These are phyloP conservation scores for Crocuta crocuta DNA, from an alignment of 2,113 vertebrate species.

Conservation along the genomic window DNA sequence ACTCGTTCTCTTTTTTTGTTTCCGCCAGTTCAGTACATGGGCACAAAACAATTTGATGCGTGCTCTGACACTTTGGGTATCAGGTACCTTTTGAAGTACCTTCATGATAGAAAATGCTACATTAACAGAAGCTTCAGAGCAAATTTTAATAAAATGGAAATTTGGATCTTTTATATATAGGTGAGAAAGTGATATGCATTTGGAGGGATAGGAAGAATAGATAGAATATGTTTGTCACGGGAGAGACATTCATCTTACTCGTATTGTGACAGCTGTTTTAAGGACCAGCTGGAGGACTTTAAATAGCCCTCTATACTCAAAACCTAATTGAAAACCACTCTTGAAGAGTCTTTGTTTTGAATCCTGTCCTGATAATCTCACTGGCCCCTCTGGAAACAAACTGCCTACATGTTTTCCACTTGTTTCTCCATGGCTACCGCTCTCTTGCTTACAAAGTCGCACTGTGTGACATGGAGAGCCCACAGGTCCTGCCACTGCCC, in stretches of 20 bases:
- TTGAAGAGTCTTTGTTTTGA: neutral
- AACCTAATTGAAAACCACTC: neutral
- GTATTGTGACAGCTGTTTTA: neutral
- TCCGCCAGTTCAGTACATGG: neutral
- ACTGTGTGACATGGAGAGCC: neutral
- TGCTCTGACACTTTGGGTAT: neutral
- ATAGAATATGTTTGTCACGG: neutral
- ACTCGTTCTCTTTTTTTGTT: neutral
- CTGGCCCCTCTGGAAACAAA: neutral
- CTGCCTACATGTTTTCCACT: neutral
- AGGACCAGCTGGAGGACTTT: neutral
- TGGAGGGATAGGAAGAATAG: neutral
- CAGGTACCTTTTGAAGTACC: neutral
- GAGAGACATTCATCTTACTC: neutral
- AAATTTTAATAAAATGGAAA: constrained; percentile 34
- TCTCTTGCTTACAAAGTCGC: neutral
- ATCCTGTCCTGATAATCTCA: neutral
- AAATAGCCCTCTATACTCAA: neutral
- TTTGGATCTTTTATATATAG: neutral
- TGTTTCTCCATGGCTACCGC: neutral
- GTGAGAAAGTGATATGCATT: neutral
- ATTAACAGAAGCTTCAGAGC: neutral
- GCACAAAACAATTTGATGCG: neutral
- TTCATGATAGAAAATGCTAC: neutral
- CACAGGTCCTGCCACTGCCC: too few relatives aligned